phyloP scores from a whole-genome alignment of 2,113 vertebrate genomes.

The Megalops atlanticus region DNA sequence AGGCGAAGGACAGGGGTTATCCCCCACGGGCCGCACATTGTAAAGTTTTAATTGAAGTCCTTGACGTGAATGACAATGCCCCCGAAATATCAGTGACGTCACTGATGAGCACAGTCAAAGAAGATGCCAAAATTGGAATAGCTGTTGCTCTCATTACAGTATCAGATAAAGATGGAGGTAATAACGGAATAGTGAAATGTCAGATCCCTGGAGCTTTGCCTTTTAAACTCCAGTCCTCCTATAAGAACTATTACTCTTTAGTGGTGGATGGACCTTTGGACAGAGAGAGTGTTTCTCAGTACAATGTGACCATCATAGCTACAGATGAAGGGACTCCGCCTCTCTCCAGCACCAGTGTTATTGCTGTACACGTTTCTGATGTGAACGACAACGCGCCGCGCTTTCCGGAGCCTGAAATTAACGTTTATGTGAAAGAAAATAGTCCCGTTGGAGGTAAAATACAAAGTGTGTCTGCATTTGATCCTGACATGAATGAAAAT shows the following conservation, averaged over 20 bases:
- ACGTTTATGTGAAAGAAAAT: constrained; percentile 67
- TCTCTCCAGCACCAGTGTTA: constrained; percentile 34
- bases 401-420: constrained; percentile 47
- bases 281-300: no score
- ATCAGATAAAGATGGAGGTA: constrained; percentile 75
- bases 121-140: constrained; percentile 74
- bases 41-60: constrained; percentile 56
- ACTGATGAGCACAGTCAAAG: constrained; percentile 70
- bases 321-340: constrained; percentile 46
- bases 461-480: constrained; percentile 53
- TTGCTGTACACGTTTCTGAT: constrained; percentile 51
- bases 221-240: constrained; percentile 46
- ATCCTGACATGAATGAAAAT: constrained; percentile 57
- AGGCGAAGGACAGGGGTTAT: constrained; percentile 66
- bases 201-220: constrained; percentile 38
- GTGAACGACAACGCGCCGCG: constrained; percentile 46
- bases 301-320: no score
- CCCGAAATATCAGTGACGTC: constrained; percentile 76
- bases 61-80: constrained; percentile 75
- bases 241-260: no score
- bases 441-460: constrained; percentile 54
- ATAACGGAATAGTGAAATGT: constrained; percentile 76
- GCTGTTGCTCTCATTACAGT: constrained; percentile 79
- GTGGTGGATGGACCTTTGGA: no score
- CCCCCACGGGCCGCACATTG: constrained; percentile 44